Base-by-base conservation (phyloP, 2,888 invertebrate species). In the Euclidia mi region DNA sequence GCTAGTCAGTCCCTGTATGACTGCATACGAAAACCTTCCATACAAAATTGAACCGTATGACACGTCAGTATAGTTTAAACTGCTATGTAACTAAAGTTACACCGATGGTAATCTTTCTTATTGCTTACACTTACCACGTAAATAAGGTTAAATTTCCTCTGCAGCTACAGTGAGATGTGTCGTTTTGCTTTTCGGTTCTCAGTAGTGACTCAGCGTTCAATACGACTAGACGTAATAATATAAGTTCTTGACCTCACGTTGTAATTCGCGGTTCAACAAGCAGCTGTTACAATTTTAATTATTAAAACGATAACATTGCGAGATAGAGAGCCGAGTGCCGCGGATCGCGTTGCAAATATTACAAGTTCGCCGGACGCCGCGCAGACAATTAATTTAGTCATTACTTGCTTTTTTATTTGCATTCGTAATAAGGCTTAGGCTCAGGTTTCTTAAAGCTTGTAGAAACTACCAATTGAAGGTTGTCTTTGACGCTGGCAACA, bases 191-290 rank as follows among this genome's bases (percentile, higher is more conserved):
- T 11, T 48, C 28, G 11, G n/a, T 15, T 18, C 28, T 45, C n/a
- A 51, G 57, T 70, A 45, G 76, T 85, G 89, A 91, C 81, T 90
- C 89, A 89, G 80, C 84, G 87, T 75, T 89, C 87, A 85, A 89
- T 88, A 83, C 81, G 87, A 84, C 90, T 90, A 91, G 90, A 89
- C 89, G n/a, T n/a, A n/a, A n/a, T n/a, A n/a, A 72, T 58, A 53
- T 61, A 69, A 85, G 89, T 84, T 84, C 89, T 89, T 90, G 90
- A 90, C 87, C 90, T 76, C 84, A 72, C 59, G 72, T 67, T 81
- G 77, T 81, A 77, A 71, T 74, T 73, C 67, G 77, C 65, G 76
- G 78, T 78, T 82, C 76, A 76, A 74, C 74, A 57, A 70, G 70
- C 80, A 79, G 81, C 77, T 81, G 84, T 74, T 69, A 60, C 69